Base-by-base conservation (phyloP, 2,888 invertebrate genomes). In the Cepaea hortensis region DNA sequence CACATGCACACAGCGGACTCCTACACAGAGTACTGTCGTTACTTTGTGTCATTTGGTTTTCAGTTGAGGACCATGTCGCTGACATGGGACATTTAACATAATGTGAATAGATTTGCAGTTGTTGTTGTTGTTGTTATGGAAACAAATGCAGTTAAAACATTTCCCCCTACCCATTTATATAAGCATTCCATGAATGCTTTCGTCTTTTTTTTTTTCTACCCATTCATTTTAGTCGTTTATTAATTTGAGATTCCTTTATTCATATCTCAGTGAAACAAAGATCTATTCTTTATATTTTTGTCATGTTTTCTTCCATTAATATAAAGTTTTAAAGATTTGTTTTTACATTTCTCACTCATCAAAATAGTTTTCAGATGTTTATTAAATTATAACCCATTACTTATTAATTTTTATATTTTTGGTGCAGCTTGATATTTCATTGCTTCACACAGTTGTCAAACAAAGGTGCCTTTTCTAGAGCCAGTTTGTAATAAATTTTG, bases 361-460 rank as follows among this genome's bases (percentile, higher is more conserved):
- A 76, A 46, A 75, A 50, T 61, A 55, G 61, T 77, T 55, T 61
- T 55, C 11, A 11, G 11, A 55, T 55, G 55, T 55, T 55, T 55
- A 55, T 11, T 6, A 55, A 55, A 55, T 11, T 55, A 35, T 35
- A 11, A 55, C 55, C 55, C 55, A 55, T 55, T 77, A 55, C 15
- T 50, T 11, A 50, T 76, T 50, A 20, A 23, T 83, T 72, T 83
- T 83, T 20, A 65, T 83, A 15, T 72, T 83, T 13, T 3, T 13
- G 18, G 48, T 82, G 23, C 79, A 75, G 79, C 62, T 70, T 79
- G 79, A 35, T 70, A n/a, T 65, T 85, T 72, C 75, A 77, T 62
- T 85, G 85, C 85, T 85, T 85, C 85, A 85, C 85, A 85, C 50
- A 68, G 76, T 85, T 80, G 70, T 70, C 62, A 62, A 62, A 73